Base-by-base conservation (phyloP, 1,140 invertebrate genomes). In the Thaumatotibia leucotreta region DNA sequence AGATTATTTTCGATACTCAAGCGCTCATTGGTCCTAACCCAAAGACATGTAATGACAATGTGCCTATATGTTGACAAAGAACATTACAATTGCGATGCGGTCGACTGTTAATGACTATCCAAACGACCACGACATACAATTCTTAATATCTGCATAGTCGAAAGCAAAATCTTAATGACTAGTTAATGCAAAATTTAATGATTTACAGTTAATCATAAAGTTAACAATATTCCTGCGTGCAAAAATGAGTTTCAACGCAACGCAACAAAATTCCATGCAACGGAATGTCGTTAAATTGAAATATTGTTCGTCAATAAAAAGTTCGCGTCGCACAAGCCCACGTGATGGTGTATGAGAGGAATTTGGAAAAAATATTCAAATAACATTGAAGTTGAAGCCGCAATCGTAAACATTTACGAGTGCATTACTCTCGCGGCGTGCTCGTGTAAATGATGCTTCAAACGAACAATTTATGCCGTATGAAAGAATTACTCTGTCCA, bases 371-470 rank as follows among this genome's bases (percentile, higher is more conserved):
- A 80, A 86, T 84, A 85, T 87, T 88, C 83, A 83, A 86, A 86
- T 79, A 79, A 80, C 76, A 81, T 77, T 78, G 74, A 75, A 66
- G 70, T 72, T 73, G 75, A 77, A 79, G 77, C 72, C 75, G 69
- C 72, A 80, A 74, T 79, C 83, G 77, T 89, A 88, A 89, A 89
- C 81, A 72, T 88, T 89, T 87, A 87, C 80, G 88, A 87, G 88
- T 86, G 74, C 87, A 86, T 88, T 87, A 86, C 84, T 83, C 84
- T 88, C 84, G 27, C 76, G 74, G 75, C 78, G 74, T 71, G 68
- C 72, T 73, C 67, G 76, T 72, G 76, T 76, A 75, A 84, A 80
- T 77, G 75, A 83, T 79, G 63, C 77, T 54, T 75, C 71, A 67
- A 71, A 61, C 64, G 49, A 72, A 77, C 75, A 66, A 79, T 75